A percentile compares a stretch with the other conserved stretches of the same genome.
phyloP scores from a whole-genome alignment of 2,888 invertebrate genomes.

The Dinocampus coccinellae region DNA sequence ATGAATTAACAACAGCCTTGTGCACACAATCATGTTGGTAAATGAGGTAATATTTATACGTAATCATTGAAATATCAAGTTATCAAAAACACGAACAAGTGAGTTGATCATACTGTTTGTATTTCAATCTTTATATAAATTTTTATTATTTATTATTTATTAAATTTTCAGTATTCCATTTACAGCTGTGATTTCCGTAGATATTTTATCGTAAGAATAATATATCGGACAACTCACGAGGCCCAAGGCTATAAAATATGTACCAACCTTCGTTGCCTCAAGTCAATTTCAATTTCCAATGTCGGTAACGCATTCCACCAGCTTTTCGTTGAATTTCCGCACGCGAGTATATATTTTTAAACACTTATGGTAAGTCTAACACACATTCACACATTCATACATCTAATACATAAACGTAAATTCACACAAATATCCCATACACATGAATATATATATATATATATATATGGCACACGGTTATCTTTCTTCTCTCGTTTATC shows the following conservation, averaged over 20 bases:
- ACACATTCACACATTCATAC: no score
- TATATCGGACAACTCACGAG: slow-evolving; percentile 17
- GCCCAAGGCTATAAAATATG: slow-evolving; percentile 48
- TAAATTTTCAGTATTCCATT: slow-evolving; percentile 14
- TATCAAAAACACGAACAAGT: no score
- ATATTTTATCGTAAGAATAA: slow-evolving; percentile 32
- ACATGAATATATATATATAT: no score
- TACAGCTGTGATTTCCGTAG: slow-evolving; percentile 4
- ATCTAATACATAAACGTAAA: no score
- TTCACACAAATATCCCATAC: no score
- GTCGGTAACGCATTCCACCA: slow-evolving; percentile 39
- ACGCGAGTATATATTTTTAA: no score
- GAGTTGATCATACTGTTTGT: no score
- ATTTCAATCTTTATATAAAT: background rate
- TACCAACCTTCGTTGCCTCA: slow-evolving; percentile 22
- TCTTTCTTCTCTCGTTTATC: slow-evolving; percentile 46
- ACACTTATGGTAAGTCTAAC: no score
- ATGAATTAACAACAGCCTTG: no score
- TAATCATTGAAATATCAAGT: no score
- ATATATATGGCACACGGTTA: slow-evolving; percentile 39
- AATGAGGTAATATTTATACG: no score
- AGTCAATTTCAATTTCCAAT: slow-evolving; percentile 53
- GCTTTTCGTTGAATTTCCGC: slow-evolving; percentile 36
- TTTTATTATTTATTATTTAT: background rate
- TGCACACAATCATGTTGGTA: no score